These are phyloP conservation scores for Pleuronectes platessa DNA, from an alignment of 2,113 vertebrate species.

Conservation along the genomic window DNA sequence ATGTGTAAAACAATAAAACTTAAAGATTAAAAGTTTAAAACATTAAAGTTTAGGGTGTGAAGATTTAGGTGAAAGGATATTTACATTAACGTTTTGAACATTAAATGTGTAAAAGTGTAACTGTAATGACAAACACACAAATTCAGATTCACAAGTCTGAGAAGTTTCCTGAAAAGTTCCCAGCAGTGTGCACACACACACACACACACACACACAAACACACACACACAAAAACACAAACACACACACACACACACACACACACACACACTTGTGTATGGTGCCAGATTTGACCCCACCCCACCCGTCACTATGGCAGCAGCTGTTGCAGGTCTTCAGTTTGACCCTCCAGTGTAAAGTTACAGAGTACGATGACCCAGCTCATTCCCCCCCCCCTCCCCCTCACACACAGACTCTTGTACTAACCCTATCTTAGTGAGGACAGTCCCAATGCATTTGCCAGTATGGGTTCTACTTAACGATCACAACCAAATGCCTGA, in stretches of 20 bases:
- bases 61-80: too few relatives aligned
- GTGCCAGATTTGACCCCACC: conserved; percentile 45
- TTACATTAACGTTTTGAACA: too few relatives aligned
- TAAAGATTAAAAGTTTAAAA: too few relatives aligned
- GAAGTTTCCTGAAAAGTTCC: neutral
- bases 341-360: conserved; percentile 78
- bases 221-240: conserved; percentile 18
- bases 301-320: conserved; percentile 48
- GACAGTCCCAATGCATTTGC: too few relatives aligned
- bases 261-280: conserved; percentile 7
- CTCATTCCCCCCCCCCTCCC: conserved; percentile 78
- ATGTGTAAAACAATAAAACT: too few relatives aligned
- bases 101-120: neutral
- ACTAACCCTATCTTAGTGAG: too few relatives aligned
- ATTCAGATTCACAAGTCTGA: neutral
- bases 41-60: too few relatives aligned
- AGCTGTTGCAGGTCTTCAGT: conserved; percentile 86
- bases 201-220: conserved; percentile 11
- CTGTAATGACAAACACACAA: neutral
- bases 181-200: conserved; percentile 4
- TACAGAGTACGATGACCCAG: conserved; percentile 88
- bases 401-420: neutral
- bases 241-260: conserved; percentile 13
- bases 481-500: too few relatives aligned
- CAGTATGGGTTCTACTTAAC: too few relatives aligned